phyloP scores from a whole-genome alignment of 2,797 vertebrate species.

The Silurus lanzhouensis region DNA sequence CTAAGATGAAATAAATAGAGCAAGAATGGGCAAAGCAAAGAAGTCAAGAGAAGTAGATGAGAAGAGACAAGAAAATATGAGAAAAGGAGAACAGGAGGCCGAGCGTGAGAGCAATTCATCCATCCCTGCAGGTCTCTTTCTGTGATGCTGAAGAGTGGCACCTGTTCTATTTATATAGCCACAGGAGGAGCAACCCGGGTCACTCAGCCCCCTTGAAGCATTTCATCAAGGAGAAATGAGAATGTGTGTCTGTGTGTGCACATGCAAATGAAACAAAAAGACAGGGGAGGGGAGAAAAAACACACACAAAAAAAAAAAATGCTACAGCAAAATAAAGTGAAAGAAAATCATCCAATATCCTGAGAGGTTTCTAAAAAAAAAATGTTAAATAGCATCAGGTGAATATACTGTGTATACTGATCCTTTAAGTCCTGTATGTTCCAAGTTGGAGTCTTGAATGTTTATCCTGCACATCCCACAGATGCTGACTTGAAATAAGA shows the following conservation, averaged over 20 bases:
- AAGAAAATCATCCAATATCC: background rate
- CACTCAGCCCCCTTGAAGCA: conserved; percentile 50
- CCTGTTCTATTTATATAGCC: conserved; percentile 55
- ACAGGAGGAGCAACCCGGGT: conserved; percentile 46
- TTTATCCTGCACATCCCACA: too few relatives aligned
- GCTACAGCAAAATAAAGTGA: background rate
- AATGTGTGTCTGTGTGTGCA: background rate
- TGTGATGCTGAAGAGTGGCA: conserved; percentile 49
- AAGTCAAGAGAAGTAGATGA: background rate
- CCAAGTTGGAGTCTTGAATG: too few relatives aligned
- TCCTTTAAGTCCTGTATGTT: too few relatives aligned
- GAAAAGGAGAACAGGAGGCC: background rate
- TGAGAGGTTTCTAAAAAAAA: background rate
- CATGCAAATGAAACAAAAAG: background rate
- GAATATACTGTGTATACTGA: too few relatives aligned
- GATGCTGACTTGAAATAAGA: too few relatives aligned
- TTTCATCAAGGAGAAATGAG: conserved; percentile 46
- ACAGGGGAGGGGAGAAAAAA: too few relatives aligned
- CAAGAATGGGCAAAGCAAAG: background rate
- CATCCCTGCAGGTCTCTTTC: conserved; percentile 44
- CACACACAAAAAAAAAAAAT: background rate
- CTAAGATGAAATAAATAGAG: background rate
- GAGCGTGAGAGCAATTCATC: background rate
- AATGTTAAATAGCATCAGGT: background rate
- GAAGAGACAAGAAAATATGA: too few relatives aligned